Conservation (phyloP, 2,113 vertebrate genomes). For the Arizona elegans region DNA sequence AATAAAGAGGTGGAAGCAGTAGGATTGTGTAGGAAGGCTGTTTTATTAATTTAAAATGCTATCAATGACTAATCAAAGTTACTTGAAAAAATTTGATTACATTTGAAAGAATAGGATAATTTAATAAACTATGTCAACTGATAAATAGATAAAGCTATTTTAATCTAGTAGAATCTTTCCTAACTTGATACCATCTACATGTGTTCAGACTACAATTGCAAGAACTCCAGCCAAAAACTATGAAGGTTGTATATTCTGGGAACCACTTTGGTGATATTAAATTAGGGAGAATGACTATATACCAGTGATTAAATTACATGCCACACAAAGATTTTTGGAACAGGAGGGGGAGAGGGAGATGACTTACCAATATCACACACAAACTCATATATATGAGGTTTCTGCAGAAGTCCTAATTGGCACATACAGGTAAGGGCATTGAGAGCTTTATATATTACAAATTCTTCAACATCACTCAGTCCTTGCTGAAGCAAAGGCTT, state of each 20-base stretch:
- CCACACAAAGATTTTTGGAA: background rate
- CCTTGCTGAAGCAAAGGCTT: conserved; percentile 97
- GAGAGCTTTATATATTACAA: conserved; percentile 96
- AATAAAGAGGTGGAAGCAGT: background rate
- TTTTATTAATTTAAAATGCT: background rate
- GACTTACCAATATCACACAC: conserved; percentile 90
- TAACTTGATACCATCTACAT: background rate
- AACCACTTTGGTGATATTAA: background rate
- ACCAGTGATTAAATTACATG: background rate
- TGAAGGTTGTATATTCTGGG: background rate
- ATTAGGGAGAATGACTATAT: background rate
- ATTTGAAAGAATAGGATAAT: background rate
- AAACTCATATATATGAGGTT: conserved; percentile 96
- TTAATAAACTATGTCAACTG: background rate
- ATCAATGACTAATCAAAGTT: background rate
- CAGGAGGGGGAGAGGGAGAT: background rate
- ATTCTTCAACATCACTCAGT: conserved; percentile 95
- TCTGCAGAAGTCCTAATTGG: conserved; percentile 92
- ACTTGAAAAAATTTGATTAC: background rate
- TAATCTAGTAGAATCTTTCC: background rate
- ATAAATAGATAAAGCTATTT: background rate
- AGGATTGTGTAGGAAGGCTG: background rate
- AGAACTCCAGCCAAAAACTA: background rate
- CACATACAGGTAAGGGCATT: conserved; percentile 97
- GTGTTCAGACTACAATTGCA: background rate